Conservation (phyloP, 2,113 vertebrate genomes). For the Oriolus oriolus region DNA sequence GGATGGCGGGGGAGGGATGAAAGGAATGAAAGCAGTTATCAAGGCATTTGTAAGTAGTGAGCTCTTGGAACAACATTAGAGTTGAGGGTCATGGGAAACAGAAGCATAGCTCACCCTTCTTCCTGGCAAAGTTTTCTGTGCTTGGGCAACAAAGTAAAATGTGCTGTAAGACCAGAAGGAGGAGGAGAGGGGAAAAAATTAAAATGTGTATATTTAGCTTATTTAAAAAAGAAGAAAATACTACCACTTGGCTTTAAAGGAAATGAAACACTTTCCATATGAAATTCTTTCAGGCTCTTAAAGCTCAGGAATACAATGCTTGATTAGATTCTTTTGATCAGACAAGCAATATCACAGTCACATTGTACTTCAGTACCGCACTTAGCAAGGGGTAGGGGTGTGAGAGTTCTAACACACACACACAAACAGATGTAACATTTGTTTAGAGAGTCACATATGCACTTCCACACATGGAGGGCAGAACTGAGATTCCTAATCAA, state of each 20-base stretch:
- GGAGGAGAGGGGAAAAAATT: neutral
- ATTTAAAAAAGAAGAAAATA: neutral
- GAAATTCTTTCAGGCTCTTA: neutral
- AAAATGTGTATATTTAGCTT: conserved; percentile 38
- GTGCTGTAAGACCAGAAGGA: conserved; percentile 58
- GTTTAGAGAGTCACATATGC: neutral
- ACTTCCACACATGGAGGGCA: neutral
- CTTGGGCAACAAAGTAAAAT: conserved; percentile 57
- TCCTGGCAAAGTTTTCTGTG: conserved; percentile 71
- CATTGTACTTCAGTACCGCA: neutral
- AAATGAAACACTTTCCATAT: conserved; percentile 55
- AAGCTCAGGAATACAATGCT: neutral
- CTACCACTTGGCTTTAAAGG: conserved; percentile 10
- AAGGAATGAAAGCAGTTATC: conserved; percentile 76
- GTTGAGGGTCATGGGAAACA: conserved; percentile 81
- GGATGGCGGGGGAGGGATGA: conserved; percentile 58
- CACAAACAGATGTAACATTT: neutral
- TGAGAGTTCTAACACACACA: neutral
- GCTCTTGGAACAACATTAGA: conserved; percentile 77
- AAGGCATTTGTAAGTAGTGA: conserved; percentile 74
- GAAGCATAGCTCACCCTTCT: conserved; percentile 72
- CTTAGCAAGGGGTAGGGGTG: neutral
- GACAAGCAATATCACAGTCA: neutral
- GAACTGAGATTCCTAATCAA: neutral
- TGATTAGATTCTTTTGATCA: conserved; percentile 52